Evolutionary conservation across 2,888 invertebrate genomes (phyloP).

Genomic region (Candidula unifasciata): DNA sequence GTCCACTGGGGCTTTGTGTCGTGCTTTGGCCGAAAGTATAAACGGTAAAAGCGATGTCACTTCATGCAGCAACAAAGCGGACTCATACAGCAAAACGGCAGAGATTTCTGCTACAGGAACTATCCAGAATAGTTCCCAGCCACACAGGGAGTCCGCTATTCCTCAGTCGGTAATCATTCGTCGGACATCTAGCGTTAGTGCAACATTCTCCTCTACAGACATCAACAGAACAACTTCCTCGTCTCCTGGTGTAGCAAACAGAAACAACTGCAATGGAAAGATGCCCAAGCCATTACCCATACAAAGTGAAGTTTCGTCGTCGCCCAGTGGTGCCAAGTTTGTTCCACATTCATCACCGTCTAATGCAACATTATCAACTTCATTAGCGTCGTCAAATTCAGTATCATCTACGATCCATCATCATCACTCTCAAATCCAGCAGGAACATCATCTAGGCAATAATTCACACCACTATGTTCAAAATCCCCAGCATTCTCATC

Average conservation of each 20-base stretch:
- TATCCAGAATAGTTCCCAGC: constrained; percentile 52
- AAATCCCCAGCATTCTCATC: constrained; percentile 31
- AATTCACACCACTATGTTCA: constrained; percentile 36
- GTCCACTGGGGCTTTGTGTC: not conserved
- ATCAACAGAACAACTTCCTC: constrained; percentile 3
- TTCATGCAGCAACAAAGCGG: not conserved
- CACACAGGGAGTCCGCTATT: constrained; percentile 61
- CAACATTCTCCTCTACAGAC: constrained; percentile 28
- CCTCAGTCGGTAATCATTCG: constrained; percentile 75
- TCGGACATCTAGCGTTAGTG: constrained; percentile 58
- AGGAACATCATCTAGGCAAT: constrained; percentile 13
- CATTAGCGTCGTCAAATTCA: constrained; percentile 10
- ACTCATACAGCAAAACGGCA: not conserved
- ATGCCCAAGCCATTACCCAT: not conserved
- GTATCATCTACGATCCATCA: constrained; percentile 33
- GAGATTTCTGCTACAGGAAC: not conserved
- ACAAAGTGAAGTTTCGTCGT: not conserved
- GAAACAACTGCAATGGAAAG: not conserved
- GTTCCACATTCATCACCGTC: constrained; percentile 24
- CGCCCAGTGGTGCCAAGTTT: not conserved
- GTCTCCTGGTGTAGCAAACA: constrained; percentile 29
- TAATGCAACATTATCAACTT: not conserved
- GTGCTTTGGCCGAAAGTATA: not conserved
- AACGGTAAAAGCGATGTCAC: constrained; percentile 10
- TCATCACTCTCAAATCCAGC: constrained; percentile 45